Percentiles rank a stretch among this genome's conserved stretches.
phyloP scores from a whole-genome alignment of 2,888 invertebrate species.

The Embidobia sp. region DNA sequence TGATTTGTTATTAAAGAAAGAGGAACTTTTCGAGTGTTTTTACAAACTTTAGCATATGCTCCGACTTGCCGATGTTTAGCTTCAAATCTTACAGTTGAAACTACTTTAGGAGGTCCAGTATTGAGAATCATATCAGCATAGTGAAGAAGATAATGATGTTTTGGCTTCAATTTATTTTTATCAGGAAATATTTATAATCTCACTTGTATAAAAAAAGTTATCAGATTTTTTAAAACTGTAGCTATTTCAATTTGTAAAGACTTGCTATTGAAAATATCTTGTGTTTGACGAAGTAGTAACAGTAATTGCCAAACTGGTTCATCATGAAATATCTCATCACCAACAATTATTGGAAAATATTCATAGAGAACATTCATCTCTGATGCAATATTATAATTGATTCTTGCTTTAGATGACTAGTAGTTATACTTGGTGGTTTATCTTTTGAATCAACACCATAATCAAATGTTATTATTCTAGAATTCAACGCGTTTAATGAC shows the following conservation, averaged over 20 bases:
- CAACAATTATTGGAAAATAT: constrained; percentile 56
- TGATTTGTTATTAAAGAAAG: not conserved
- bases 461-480: constrained; percentile 41
- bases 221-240: not conserved
- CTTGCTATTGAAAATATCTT: not conserved
- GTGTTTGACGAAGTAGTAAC: not conserved
- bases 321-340: constrained; percentile 40
- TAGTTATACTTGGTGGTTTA: constrained; percentile 52
- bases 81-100: not conserved
- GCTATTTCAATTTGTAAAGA: not conserved
- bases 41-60: not conserved
- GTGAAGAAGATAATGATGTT: constrained; percentile 25
- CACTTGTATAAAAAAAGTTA: not conserved
- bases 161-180: constrained; percentile 19
- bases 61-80: constrained; percentile 4
- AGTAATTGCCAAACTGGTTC: not conserved
- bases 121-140: constrained; percentile 9
- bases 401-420: constrained; percentile 22
- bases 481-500: constrained; percentile 26
- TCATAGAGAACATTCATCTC: constrained; percentile 30
- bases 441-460: constrained; percentile 46
- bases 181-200: constrained; percentile 14
- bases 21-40: not conserved
- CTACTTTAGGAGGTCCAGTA: constrained; percentile 9
- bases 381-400: constrained; percentile 20